Percentiles rank a stretch among this genome's conserved stretches.
These are phyloP conservation scores for Stenolophus ochropezus DNA, from an alignment of 2,888 invertebrate genomes.

Conservation along the genomic window DNA sequence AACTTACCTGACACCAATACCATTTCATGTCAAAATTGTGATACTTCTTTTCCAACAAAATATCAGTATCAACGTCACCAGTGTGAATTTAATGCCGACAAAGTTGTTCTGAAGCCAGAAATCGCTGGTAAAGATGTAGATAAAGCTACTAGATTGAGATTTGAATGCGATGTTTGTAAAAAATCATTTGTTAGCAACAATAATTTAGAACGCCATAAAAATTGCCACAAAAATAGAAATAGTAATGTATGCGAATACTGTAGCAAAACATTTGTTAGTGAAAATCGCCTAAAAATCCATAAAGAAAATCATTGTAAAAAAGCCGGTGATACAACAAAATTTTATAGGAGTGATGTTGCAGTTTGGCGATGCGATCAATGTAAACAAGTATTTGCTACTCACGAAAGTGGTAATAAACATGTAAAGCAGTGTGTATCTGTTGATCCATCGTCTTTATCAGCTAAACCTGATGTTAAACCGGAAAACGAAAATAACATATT, in stretches of 20 bases:
- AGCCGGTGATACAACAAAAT: slow-evolving; percentile 71
- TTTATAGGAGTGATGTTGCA: slow-evolving; percentile 72
- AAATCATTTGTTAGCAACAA: slow-evolving; percentile 72
- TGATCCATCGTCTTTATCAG: not conserved
- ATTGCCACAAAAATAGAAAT: slow-evolving; percentile 69
- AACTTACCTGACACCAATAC: slow-evolving; percentile 66
- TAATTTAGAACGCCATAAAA: slow-evolving; percentile 71
- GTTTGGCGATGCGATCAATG: slow-evolving; percentile 72
- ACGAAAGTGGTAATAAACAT: slow-evolving; percentile 52
- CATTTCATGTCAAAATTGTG: slow-evolving; percentile 72
- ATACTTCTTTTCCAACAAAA: slow-evolving; percentile 72
- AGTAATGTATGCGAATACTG: slow-evolving; percentile 72
- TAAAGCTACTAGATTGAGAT: slow-evolving; percentile 69
- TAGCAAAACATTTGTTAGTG: slow-evolving; percentile 72
- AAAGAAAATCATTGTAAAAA: slow-evolving; percentile 72
- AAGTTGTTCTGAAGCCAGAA: slow-evolving; percentile 71
- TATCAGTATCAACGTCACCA: slow-evolving; percentile 73
- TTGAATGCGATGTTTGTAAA: slow-evolving; percentile 70
- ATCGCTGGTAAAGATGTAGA: slow-evolving; percentile 69
- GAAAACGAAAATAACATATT: slow-evolving; percentile 13
- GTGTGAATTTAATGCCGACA: slow-evolving; percentile 72
- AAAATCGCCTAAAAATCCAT: slow-evolving; percentile 71
- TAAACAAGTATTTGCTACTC: slow-evolving; percentile 71
- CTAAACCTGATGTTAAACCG: slow-evolving; percentile 8
- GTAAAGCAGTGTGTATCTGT: slow-evolving; percentile 24